Evolutionary conservation across 2,888 invertebrate genomes (phyloP).

Genomic region (Halictus ligatus): DNA sequence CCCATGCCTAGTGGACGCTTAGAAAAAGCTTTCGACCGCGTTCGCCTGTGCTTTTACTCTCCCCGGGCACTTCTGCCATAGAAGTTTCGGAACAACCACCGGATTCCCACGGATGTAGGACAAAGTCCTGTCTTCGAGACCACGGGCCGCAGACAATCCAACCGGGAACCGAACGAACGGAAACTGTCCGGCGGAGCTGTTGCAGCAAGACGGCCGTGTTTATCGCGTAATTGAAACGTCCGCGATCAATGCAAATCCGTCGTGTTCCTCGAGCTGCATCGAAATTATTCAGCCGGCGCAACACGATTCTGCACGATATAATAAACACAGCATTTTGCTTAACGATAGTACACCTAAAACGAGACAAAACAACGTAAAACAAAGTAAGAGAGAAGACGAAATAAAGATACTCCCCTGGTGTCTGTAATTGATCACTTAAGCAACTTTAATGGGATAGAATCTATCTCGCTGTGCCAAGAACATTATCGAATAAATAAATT

Average conservation of each 20-base stretch:
- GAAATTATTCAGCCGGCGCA: neutral
- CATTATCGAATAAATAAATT: too few species aligned
- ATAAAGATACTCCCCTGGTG: too few species aligned
- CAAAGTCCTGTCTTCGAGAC: constrained; percentile 42
- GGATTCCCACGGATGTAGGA: constrained; percentile 65
- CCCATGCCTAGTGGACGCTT: neutral
- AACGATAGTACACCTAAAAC: too few species aligned
- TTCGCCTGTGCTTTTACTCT: constrained; percentile 33
- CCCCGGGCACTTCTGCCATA: constrained; percentile 27
- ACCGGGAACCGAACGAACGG: neutral
- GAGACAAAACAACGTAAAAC: too few species aligned
- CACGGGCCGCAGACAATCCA: constrained; percentile 29
- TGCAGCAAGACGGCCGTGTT: neutral
- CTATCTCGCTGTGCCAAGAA: too few species aligned
- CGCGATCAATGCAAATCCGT: constrained; percentile 13
- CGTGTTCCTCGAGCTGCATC: neutral
- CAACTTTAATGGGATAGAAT: too few species aligned
- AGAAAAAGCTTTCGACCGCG: constrained; percentile 35
- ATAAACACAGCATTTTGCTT: too few species aligned
- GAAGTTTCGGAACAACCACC: constrained; percentile 58
- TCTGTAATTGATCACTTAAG: too few species aligned
- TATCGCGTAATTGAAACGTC: neutral
- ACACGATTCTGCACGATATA: too few species aligned
- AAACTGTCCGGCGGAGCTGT: neutral
- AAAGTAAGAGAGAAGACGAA: too few species aligned